These are phyloP conservation scores for Bothrops jararaca DNA, from an alignment of 2,113 vertebrate genomes.

Conservation along the genomic window DNA sequence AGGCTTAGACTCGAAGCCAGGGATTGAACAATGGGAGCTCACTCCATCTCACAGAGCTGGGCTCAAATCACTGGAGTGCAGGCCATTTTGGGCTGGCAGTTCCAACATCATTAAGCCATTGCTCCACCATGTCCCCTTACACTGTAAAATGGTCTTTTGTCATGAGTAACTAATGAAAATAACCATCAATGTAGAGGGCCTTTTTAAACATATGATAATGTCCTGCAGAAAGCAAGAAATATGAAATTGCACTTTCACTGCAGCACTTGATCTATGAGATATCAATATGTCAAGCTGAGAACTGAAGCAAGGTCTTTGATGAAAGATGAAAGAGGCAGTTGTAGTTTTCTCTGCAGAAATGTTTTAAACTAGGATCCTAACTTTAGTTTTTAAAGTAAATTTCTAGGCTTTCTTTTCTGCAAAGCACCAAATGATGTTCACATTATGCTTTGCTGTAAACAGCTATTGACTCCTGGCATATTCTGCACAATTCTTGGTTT, in stretches of 20 bases:
- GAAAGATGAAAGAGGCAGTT: background rate
- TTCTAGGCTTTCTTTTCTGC: background rate
- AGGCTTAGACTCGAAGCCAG: no score
- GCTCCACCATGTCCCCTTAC: no score
- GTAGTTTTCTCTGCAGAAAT: background rate
- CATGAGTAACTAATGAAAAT: background rate
- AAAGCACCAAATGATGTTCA: slow-evolving; percentile 46
- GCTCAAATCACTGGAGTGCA: no score
- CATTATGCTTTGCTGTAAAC: slow-evolving; percentile 49
- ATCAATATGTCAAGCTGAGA: background rate
- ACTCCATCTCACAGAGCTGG: no score
- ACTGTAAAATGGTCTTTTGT: no score
- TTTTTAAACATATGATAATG: background rate
- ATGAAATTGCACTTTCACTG: background rate
- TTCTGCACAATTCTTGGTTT: no score
- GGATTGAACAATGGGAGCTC: no score
- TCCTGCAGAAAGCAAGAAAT: background rate
- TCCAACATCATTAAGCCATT: no score
- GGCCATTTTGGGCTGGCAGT: no score
- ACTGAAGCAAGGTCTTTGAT: background rate
- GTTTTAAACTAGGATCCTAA: background rate
- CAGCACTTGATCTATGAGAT: background rate
- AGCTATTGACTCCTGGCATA: slow-evolving; percentile 33
- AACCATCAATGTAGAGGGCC: background rate
- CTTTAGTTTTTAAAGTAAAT: background rate